Conservation (phyloP, 35 echinoderm and acorn worm genomes). For the Patiria miniata region DNA sequence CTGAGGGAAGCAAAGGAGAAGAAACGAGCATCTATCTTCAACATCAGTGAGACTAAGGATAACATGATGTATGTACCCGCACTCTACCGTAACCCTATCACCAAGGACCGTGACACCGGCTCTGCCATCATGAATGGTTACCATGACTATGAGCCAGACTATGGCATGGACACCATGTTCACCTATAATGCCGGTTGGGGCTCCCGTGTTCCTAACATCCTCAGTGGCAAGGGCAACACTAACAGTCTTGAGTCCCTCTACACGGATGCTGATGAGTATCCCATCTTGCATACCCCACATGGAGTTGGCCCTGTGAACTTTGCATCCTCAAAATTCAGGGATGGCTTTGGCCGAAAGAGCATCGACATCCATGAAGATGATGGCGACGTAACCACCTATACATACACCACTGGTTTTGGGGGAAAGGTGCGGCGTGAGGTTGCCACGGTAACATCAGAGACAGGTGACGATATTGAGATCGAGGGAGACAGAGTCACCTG, state of each 20-base stretch:
- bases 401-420: conserved; percentile 30
- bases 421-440: conserved; percentile 15
- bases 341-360: conserved; percentile 18
- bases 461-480: background rate
- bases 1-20: conserved; percentile 16
- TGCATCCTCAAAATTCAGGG: conserved; percentile 18
- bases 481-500: background rate
- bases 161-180: conserved; percentile 15
- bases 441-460: background rate
- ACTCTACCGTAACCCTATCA: conserved; percentile 29
- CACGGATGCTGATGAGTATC: conserved; percentile 26
- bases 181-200: conserved; percentile 34
- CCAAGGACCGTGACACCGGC: background rate
- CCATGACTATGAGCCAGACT: background rate
- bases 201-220: background rate
- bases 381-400: conserved; percentile 37
- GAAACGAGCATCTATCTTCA: conserved; percentile 15
- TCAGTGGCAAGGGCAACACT: conserved; percentile 11
- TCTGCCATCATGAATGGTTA: background rate
- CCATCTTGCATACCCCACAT: conserved; percentile 29
- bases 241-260: background rate
- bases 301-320: conserved; percentile 37
- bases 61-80: conserved; percentile 38
- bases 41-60: conserved; percentile 19
- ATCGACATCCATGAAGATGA: conserved; percentile 22